Evolutionary conservation across 2,888 invertebrate genomes (phyloP), one percentile per base, ranked within the genome.

Genomic region (Calameuta filiformis): DNA sequence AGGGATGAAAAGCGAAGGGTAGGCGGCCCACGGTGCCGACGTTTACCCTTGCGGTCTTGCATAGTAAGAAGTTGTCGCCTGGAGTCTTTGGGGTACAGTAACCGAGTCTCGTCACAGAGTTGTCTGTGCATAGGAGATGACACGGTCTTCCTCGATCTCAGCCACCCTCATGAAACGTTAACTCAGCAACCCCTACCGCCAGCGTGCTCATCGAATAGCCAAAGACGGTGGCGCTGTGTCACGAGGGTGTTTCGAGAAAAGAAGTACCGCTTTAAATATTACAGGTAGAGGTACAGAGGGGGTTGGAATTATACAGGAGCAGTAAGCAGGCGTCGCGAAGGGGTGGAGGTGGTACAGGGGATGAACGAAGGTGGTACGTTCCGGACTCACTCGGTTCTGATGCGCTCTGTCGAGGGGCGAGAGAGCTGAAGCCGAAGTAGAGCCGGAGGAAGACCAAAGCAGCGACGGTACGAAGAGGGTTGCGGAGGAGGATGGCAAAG

Each of bases 71-170:
- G 79, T 77, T 78, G 35, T 31, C 30, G 69, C 69, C 75, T 40
- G 69, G 77, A 75, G 82, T 83, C 86, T 86, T 85, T 78, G 77
- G 87, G 86, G 86, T 83, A 83, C 85, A 81, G 86, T 89, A 89
- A 89, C 87, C 82, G 86, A 89, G 89, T 90, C 89, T 89, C 88
- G 89, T 91, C 89, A 89, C 88, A 89, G 87, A 83, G 87, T 88
- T 88, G 90, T 90, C 89, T 89, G 89, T 90, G 89, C 90, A 90
- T 89, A 88, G 78, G 83, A 81, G 81, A 90, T 87, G 83, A 87
- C 33, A 84, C 81, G 81, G 83, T 33, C 33, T 12, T 76, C 81
- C 82, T 81, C 81, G 82, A 85, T 87, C 86, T 88, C 85, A 83
- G 83, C 79, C 85, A 84, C 77, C 68, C 86, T 88, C 88, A 85